A percentile compares a stretch with the other conserved stretches of the same genome.
Evolutionary conservation across 1,140 invertebrate genomes (phyloP).

Genomic region (Lithobius niger): DNA sequence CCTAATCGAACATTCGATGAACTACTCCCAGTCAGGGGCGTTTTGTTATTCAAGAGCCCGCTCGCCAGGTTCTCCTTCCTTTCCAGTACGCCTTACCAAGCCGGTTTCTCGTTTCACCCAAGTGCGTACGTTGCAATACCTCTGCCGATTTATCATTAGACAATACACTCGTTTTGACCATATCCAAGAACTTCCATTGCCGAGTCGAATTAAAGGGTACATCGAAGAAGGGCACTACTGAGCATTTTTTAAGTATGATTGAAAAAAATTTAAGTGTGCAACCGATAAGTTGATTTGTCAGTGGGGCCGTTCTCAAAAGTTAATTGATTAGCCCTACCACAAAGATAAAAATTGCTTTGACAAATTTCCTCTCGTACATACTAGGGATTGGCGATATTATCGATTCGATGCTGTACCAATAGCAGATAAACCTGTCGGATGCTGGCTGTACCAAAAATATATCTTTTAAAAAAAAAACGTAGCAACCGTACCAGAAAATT

Average conservation of each 20-base stretch:
- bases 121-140: slow-evolving; percentile 55
- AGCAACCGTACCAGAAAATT: no score
- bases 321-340: no score
- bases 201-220: slow-evolving; percentile 49
- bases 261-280: no score
- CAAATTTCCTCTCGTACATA: no score
- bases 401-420: no score
- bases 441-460: no score
- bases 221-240: slow-evolving; percentile 43
- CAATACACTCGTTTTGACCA: slow-evolving; percentile 54
- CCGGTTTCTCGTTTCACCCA: slow-evolving; percentile 60
- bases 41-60: slow-evolving; percentile 55
- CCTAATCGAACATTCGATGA: slow-evolving; percentile 54
- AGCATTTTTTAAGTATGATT: slow-evolving; percentile 15
- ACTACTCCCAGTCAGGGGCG: slow-evolving; percentile 49
- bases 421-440: no score
- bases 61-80: slow-evolving; percentile 48
- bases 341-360: no score
- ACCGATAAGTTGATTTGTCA: no score
- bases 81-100: slow-evolving; percentile 56
- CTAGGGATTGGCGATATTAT: no score
- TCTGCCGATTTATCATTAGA: slow-evolving; percentile 62
- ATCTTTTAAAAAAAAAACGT: no score
- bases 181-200: slow-evolving; percentile 55
- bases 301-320: no score